Base-by-base conservation (phyloP, 2,113 vertebrate genomes). In the Mus spicilegus region DNA sequence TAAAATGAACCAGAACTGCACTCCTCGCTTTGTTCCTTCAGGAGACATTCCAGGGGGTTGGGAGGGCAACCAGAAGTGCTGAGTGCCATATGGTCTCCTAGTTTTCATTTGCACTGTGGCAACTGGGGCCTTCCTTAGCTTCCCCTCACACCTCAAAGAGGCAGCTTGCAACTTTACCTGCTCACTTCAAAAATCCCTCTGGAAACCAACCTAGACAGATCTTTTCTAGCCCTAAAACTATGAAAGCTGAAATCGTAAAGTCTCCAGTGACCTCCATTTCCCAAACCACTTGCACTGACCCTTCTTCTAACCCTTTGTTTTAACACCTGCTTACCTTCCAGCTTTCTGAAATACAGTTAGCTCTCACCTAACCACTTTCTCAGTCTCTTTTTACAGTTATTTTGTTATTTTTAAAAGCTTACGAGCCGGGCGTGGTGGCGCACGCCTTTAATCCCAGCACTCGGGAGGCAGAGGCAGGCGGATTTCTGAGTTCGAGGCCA, bases 161-260 rank as follows among this genome's bases (percentile, higher is more conserved):
- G 36, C 7, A 82, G 49, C 54, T 67, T 58, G 10, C 39, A 69
- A 69, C 69, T 91, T 87, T 78, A 90, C 58, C 65, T 75, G 82
- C 9, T 86, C 49, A 73, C 7, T 82, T 87, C 76, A 67, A 20
- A 93, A 93, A 90, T 77, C 42, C 61, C 46, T 95, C 86, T 87
- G 61, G 90, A 95, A 92, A 65, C 12, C 75, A 70, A 39, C 49
- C 17, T 78, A 56, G 73, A 75, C 14, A 58, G 5, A 58, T 39
- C 30, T 90, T 87, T 61, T 19, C 33, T n/a, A 9, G 46, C 42
- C 6, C 61, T 39, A 19, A 49, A 90, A 69, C 72, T 7, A 75
- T 11, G 58, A 69, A 90, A 69, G 17, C 67, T 89, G 65, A 80
- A 93, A n/a, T 69, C 30, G 36, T 69, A 16, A 69, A 33, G 67